Evolutionary conservation across 2,113 vertebrate genomes (phyloP).

Genomic region (Tricholaema leucomelas): DNA sequence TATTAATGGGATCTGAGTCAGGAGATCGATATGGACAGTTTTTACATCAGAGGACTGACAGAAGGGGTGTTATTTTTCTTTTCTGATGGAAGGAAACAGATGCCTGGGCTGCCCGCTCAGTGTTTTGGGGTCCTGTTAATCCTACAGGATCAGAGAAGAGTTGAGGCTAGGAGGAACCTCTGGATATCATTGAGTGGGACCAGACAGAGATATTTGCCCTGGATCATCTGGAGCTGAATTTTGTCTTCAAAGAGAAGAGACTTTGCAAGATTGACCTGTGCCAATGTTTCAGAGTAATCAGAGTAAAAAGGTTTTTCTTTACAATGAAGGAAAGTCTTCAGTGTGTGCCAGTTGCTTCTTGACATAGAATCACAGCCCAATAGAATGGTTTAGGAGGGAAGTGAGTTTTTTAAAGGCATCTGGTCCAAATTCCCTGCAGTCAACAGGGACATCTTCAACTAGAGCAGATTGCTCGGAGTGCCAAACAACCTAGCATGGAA

Average conservation of each 20-base stretch:
- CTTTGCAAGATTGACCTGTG: neutral
- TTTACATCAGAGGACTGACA: neutral
- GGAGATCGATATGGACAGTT: neutral
- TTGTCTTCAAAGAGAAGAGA: neutral
- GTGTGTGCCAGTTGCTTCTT: neutral
- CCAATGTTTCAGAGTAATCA: neutral
- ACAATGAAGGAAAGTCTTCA: too few relatives aligned
- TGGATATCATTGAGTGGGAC: neutral
- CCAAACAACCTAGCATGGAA: too few relatives aligned
- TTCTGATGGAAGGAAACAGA: neutral
- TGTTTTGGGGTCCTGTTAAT: neutral
- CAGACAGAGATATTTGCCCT: accelerated
- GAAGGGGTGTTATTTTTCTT: neutral
- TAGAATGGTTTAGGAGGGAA: too few relatives aligned
- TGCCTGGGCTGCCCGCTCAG: neutral
- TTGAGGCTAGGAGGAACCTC: neutral
- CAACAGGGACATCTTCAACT: too few relatives aligned
- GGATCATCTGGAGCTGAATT: neutral
- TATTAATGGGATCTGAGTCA: neutral
- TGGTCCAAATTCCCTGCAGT: too few relatives aligned
- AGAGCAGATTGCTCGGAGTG: too few relatives aligned
- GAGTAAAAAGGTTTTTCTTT: neutral
- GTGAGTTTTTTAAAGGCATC: too few relatives aligned
- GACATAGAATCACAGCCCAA: too few relatives aligned
- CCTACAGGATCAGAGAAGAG: too few relatives aligned